phyloP scores from a whole-genome alignment of 35 echinoderm and acorn worm genomes.

The Nesometra sesokonis region DNA sequence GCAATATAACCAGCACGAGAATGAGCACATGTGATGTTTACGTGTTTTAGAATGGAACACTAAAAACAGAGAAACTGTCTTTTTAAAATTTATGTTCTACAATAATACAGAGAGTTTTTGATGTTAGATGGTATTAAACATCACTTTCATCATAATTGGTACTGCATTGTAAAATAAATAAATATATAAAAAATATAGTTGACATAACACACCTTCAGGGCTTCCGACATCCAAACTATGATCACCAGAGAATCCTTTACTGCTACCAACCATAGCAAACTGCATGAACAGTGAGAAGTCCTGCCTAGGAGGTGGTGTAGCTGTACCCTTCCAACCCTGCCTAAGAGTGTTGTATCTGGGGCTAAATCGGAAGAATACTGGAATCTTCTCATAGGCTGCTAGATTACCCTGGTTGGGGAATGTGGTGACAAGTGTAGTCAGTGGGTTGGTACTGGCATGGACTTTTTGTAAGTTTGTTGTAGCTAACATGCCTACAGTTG shows the following conservation, averaged over 20 bases:
- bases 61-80: too few species aligned
- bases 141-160: too few species aligned
- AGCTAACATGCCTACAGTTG: constrained; percentile 61
- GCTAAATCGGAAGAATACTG: constrained; percentile 81
- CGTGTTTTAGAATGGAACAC: too few species aligned
- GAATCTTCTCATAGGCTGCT: constrained; percentile 52
- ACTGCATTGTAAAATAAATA: background rate
- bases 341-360: constrained; percentile 56
- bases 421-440: constrained; percentile 69
- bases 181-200: background rate
- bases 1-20: too few species aligned
- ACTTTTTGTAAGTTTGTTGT: constrained; percentile 50
- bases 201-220: background rate
- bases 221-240: background rate
- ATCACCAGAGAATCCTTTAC: constrained; percentile 22
- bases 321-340: constrained; percentile 88
- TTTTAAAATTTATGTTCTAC: too few species aligned
- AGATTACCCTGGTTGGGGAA: constrained; percentile 74
- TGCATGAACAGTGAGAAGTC: constrained; percentile 96
- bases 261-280: constrained; percentile 68
- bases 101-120: too few species aligned
- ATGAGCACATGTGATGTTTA: too few species aligned
- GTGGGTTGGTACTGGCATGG: constrained; percentile 31
- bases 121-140: background rate
- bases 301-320: constrained; percentile 64